phyloP scores from a whole-genome alignment of 2,888 invertebrate species.

The Hypercompe scribonia region DNA sequence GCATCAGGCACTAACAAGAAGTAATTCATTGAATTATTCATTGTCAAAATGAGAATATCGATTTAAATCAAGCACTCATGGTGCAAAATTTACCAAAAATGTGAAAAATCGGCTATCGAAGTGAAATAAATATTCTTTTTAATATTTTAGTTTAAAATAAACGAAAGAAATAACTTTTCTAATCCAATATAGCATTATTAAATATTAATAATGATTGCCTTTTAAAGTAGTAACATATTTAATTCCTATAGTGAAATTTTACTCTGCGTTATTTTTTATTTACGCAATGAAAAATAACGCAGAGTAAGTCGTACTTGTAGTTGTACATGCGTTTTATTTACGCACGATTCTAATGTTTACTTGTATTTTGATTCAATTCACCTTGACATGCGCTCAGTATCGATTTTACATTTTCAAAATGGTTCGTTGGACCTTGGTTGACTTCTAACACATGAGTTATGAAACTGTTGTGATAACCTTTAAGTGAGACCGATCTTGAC shows the following conservation, averaged over 20 bases:
- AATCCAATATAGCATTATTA: too few species aligned
- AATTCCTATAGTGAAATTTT: too few species aligned
- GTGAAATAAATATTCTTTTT: too few species aligned
- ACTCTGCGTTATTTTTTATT: too few species aligned
- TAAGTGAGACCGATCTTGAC: background rate
- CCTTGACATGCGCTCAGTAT: slow-evolving; percentile 14
- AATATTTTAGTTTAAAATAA: too few species aligned
- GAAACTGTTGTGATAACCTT: background rate
- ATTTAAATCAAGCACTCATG: background rate
- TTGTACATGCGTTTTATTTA: background rate
- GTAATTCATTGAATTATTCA: background rate
- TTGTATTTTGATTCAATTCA: background rate
- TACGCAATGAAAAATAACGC: too few species aligned
- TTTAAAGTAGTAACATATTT: too few species aligned
- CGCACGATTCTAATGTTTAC: background rate
- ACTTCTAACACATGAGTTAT: background rate
- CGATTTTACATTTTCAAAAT: background rate
- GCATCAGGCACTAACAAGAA: background rate
- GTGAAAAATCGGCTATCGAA: too few species aligned
- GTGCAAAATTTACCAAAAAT: background rate
- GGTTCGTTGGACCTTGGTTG: background rate
- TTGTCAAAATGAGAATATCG: background rate
- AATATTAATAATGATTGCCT: too few species aligned
- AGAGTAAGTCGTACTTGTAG: background rate
- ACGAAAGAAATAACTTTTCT: too few species aligned